phyloP scores from a whole-genome alignment of 2,113 vertebrate genomes.

The Halichoerus grypus region DNA sequence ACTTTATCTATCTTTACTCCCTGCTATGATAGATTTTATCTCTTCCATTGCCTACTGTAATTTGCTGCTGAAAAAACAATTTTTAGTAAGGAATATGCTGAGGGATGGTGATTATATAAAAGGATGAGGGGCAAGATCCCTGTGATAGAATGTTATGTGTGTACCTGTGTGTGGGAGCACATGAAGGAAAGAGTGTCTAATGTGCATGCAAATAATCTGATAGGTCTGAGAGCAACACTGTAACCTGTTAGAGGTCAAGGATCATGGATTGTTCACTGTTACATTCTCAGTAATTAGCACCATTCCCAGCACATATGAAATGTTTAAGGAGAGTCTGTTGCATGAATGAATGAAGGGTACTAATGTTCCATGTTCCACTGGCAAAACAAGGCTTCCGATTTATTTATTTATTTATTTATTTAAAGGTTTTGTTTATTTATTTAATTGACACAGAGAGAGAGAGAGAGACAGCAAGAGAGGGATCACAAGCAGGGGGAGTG shows the following conservation, averaged over 20 bases:
- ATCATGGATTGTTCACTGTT: not conserved
- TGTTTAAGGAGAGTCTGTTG: not conserved
- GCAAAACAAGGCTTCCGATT: not conserved
- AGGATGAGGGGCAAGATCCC: not conserved
- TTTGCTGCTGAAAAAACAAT: not conserved
- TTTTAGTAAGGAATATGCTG: not conserved
- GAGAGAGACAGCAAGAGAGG: no score
- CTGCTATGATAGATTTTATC: not conserved
- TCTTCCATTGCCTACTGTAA: not conserved
- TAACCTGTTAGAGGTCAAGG: not conserved
- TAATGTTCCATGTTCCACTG: not conserved
- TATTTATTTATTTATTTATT: not conserved
- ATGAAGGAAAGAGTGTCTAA: not conserved
- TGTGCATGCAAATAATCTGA: not conserved
- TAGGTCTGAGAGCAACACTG: not conserved
- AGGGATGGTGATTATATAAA: not conserved
- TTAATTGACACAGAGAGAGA: no score
- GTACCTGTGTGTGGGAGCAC: not conserved
- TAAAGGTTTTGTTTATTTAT: no score
- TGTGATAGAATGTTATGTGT: not conserved
- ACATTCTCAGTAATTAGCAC: not conserved
- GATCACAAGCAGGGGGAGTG: no score
- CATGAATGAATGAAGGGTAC: not conserved
- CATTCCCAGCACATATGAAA: not conserved
- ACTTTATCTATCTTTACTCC: conserved; percentile 61